Evolutionary conservation across 2,797 vertebrate genomes (phyloP).

Genomic region (Falco naumanni): DNA sequence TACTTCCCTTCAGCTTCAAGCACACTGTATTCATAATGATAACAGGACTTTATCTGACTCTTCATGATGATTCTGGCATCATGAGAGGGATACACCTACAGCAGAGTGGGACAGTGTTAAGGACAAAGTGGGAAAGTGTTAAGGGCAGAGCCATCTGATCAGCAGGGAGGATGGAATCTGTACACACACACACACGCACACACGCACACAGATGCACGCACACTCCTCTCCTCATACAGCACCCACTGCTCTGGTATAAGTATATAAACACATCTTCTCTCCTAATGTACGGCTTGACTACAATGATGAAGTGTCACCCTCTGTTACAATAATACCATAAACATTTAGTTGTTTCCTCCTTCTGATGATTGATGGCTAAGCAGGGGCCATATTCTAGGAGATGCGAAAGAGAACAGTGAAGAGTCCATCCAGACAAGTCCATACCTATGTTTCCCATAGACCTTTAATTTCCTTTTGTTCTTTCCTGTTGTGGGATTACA

Average conservation of each 20-base stretch:
- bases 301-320: neutral
- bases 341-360: neutral
- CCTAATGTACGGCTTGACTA: neutral
- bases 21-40: fast-evolving
- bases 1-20: neutral
- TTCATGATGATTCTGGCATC: neutral
- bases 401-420: neutral
- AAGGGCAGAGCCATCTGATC: neutral
- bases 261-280: neutral
- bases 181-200: too few species aligned
- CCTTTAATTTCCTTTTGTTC: neutral
- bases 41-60: neutral
- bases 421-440: neutral
- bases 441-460: neutral
- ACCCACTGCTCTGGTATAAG: neutral
- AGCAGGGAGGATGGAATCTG: neutral
- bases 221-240: neutral
- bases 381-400: neutral
- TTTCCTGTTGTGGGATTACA: neutral
- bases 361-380: neutral
- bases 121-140: neutral
- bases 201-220: too few species aligned
- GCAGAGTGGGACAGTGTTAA: neutral
- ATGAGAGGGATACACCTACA: neutral
- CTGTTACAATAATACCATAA: neutral